A percentile compares a stretch with the other conserved stretches of the same genome.
These are phyloP conservation scores for Megalonaias nervosa DNA, from an alignment of 1,140 invertebrate genomes.

Conservation along the genomic window DNA sequence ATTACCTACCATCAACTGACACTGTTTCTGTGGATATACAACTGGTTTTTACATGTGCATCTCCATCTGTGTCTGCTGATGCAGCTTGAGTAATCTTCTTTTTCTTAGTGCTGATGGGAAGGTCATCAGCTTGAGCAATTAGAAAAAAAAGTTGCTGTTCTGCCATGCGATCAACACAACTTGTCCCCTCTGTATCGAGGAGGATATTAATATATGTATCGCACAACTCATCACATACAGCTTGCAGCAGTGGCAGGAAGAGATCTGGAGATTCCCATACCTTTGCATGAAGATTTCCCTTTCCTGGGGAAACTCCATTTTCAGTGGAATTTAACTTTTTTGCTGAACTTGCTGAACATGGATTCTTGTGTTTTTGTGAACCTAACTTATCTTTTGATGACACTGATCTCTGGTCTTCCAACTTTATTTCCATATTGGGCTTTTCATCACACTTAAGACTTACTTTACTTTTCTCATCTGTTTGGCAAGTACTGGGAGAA, in stretches of 20 bases:
- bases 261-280: constrained; percentile 17
- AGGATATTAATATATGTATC: constrained; percentile 78
- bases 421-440: no score
- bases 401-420: no score
- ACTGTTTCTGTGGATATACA: constrained; percentile 32
- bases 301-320: no score
- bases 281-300: no score
- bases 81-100: constrained; percentile 15
- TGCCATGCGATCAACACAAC: constrained; percentile 75
- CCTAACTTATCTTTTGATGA: no score
- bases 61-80: constrained; percentile 3
- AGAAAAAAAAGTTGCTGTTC: constrained; percentile 79
- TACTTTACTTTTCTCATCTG: no score
- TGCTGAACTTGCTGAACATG: no score
- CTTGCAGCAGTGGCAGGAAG: constrained; percentile 68
- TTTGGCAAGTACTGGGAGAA: no score
- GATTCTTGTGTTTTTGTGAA: no score
- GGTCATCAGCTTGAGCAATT: constrained; percentile 78
- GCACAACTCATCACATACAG: constrained; percentile 77
- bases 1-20: constrained; percentile 36
- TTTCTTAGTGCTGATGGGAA: constrained; percentile 64
- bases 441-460: no score
- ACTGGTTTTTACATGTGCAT: constrained; percentile 4
- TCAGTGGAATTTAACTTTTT: no score
- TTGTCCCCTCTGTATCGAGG: constrained; percentile 75